Evolutionary conservation across 2,888 invertebrate species (phyloP).

Genomic region (Hypolimnas misippus): DNA sequence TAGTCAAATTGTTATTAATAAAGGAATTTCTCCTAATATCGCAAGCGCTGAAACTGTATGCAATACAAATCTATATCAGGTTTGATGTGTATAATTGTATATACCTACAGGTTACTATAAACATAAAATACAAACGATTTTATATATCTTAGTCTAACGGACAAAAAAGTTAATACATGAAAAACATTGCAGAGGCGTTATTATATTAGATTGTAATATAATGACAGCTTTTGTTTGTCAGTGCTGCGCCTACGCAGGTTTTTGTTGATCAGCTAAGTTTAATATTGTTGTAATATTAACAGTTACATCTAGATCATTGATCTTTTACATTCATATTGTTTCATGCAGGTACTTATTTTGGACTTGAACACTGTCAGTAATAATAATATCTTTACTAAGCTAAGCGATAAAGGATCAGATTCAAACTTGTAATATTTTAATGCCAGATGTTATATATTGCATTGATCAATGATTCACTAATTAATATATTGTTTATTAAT

Average conservation of each 20-base stretch:
- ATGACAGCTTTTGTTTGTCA: conserved; percentile 57
- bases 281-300: conserved; percentile 37
- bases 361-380: background rate
- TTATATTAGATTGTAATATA: conserved; percentile 70
- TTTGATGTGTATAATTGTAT: no score
- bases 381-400: background rate
- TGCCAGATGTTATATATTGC: no score
- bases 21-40: no score
- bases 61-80: no score
- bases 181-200: conserved; percentile 63
- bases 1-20: no score
- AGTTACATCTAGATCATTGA: conserved; percentile 38
- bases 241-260: conserved; percentile 59
- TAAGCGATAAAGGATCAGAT: background rate
- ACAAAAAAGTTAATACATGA: conserved; percentile 57
- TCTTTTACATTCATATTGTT: conserved; percentile 19
- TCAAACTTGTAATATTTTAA: no score
- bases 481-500: no score
- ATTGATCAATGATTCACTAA: no score
- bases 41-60: no score
- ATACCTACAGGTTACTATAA: no score
- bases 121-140: no score
- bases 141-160: no score
- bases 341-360: background rate
- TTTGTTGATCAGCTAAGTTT: conserved; percentile 50